Evolutionary conservation across 2,888 invertebrate genomes (phyloP).

Genomic region (Orgyia antiqua): DNA sequence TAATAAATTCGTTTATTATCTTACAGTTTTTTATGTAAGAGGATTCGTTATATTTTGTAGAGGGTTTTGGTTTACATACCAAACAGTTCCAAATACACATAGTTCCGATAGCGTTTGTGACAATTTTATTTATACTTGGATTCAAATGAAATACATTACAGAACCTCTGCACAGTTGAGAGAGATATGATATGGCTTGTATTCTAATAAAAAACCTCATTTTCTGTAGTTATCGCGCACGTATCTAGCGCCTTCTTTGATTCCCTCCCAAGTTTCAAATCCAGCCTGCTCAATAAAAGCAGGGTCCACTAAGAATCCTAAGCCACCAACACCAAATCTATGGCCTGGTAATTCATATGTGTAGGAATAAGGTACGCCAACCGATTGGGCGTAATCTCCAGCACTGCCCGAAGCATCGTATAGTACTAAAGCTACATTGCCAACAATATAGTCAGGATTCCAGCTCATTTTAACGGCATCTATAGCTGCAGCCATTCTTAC

Average conservation of each 20-base stretch:
- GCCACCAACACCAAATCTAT: constrained; percentile 47
- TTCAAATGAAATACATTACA: no score
- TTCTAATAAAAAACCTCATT: constrained; percentile 8
- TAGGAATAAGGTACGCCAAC: constrained; percentile 73
- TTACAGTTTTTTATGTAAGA: no score
- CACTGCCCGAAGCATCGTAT: constrained; percentile 80
- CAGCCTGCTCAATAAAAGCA: constrained; percentile 71
- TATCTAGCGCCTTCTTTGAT: constrained; percentile 70
- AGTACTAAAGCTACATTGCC: constrained; percentile 68
- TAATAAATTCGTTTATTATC: no score
- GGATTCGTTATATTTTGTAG: no score
- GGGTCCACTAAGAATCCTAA: constrained; percentile 77
- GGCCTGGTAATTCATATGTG: constrained; percentile 78
- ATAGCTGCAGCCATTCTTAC: constrained; percentile 55
- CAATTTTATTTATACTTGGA: no score
- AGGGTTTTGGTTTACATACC: no score
- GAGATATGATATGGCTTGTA: no score
- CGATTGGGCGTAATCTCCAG: constrained; percentile 79
- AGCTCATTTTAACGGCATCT: constrained; percentile 47
- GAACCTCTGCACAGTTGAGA: no score
- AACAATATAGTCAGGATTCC: constrained; percentile 59
- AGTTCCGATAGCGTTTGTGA: no score
- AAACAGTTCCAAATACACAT: no score
- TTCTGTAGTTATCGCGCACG: constrained; percentile 31
- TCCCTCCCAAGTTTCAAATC: constrained; percentile 79